phyloP scores from a whole-genome alignment of 2,113 vertebrate species.

The Caloenas nicobarica region DNA sequence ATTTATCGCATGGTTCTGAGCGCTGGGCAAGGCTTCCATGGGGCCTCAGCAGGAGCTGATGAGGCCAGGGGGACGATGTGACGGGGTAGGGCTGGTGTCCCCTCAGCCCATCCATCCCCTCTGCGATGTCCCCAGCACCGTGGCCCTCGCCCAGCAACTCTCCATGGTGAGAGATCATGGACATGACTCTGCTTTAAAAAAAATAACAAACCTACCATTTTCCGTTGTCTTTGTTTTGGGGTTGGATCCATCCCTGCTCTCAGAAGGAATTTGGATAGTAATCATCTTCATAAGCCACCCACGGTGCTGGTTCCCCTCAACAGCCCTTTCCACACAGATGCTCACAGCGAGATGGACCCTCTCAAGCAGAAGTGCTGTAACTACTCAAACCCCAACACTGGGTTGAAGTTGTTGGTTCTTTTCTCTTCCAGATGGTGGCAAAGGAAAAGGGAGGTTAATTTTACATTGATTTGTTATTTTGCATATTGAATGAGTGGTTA shows the following conservation, averaged over 20 bases:
- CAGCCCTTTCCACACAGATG: not conserved
- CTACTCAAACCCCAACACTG: not conserved
- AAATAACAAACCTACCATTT: not conserved
- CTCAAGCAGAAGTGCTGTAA: not conserved
- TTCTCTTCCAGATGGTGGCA: not conserved
- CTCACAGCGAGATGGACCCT: not conserved
- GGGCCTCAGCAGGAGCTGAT: not conserved
- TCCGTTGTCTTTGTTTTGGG: not conserved
- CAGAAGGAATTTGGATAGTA: not conserved
- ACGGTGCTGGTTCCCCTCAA: not conserved
- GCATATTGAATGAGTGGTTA: no score
- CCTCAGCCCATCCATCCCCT: not conserved
- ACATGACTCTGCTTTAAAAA: not conserved
- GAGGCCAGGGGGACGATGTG: not conserved
- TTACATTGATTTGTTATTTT: not conserved
- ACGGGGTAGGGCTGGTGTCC: not conserved
- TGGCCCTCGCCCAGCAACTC: fast-evolving
- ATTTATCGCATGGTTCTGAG: not conserved
- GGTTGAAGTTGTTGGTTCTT: not conserved
- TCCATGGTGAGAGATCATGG: fast-evolving
- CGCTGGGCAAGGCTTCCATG: not conserved
- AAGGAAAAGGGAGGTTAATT: not conserved
- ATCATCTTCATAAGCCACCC: not conserved
- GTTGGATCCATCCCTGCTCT: not conserved
- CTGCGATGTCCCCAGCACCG: not conserved